Percentiles rank a stretch among this genome's conserved stretches.
Conservation (phyloP, 2,888 invertebrate species). For the Scaptomyza caliginosa region DNA sequence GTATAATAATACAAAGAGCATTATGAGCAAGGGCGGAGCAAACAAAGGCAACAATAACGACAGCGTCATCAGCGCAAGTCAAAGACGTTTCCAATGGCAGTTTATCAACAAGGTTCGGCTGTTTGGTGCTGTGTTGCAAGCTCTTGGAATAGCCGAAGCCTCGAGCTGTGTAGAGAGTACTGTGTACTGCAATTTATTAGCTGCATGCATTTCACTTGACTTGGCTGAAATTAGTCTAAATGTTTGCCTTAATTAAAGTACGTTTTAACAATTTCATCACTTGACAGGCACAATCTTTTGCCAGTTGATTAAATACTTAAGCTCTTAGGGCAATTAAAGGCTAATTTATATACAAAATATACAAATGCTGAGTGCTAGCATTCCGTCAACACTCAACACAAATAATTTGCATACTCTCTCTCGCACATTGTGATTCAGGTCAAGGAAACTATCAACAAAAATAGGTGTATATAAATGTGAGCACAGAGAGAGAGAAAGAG, state of each 20-base stretch:
- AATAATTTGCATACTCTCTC: constrained; percentile 47
- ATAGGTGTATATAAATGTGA: constrained; percentile 1
- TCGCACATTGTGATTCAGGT: constrained; percentile 64
- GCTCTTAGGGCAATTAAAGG: constrained; percentile 56
- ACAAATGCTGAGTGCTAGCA: constrained; percentile 11
- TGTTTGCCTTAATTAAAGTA: constrained; percentile 62
- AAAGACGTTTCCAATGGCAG: constrained; percentile 47
- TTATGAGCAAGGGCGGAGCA: constrained; percentile 21
- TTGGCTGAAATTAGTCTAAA: constrained; percentile 30
- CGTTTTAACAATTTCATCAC: constrained; percentile 65
- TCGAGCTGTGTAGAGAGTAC: neutral
- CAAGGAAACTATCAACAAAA: constrained; percentile 68
- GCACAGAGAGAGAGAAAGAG: neutral
- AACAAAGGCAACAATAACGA: constrained; percentile 9
- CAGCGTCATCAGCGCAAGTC: constrained; percentile 59
- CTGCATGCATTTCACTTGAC: constrained; percentile 47
- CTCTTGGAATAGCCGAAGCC: constrained; percentile 2
- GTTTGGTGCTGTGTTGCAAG: constrained; percentile 33
- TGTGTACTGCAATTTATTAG: constrained; percentile 52
- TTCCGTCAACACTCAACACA: constrained; percentile 35
- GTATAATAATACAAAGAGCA: constrained; percentile 39
- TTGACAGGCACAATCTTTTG: constrained; percentile 22
- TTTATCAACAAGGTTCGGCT: constrained; percentile 71
- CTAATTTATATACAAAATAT: constrained; percentile 31
- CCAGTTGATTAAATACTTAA: constrained; percentile 26